phyloP scores from a whole-genome alignment of 2,888 invertebrate species.

The Ochlodes sylvanus region DNA sequence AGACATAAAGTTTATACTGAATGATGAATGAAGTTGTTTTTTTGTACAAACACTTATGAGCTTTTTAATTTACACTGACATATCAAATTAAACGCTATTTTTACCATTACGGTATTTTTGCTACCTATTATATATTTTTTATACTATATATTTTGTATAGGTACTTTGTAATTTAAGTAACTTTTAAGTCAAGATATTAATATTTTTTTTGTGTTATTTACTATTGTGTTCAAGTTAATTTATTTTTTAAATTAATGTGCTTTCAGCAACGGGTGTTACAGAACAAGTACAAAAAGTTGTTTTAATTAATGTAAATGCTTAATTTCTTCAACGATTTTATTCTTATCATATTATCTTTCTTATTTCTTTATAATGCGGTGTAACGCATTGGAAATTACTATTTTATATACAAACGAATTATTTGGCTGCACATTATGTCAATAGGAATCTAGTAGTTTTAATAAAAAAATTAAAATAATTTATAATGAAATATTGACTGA shows the following conservation, averaged over 20 bases:
- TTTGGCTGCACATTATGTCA: too few relatives aligned
- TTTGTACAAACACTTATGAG: too few relatives aligned
- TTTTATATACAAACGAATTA: too few relatives aligned
- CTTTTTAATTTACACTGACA: background rate
- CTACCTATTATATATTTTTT: too few relatives aligned
- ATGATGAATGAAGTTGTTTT: too few relatives aligned
- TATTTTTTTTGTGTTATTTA: background rate
- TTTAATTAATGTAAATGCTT: background rate
- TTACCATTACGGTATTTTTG: background rate
- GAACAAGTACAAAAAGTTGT: conserved; percentile 2
- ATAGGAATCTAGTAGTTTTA: background rate
- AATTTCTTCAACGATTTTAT: too few relatives aligned
- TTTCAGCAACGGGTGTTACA: background rate
- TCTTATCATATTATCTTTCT: too few relatives aligned
- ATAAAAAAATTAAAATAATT: too few relatives aligned
- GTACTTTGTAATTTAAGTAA: background rate
- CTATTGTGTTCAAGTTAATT: conserved; percentile 6
- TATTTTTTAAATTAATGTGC: background rate
- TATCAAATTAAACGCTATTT: background rate
- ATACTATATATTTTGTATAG: background rate
- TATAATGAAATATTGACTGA: background rate
- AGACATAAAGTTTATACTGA: too few relatives aligned
- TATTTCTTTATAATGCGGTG: too few relatives aligned
- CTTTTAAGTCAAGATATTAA: background rate
- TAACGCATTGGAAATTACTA: too few relatives aligned